Base-by-base conservation (phyloP, 2,888 invertebrate genomes). In the Polydesmus complanatus region DNA sequence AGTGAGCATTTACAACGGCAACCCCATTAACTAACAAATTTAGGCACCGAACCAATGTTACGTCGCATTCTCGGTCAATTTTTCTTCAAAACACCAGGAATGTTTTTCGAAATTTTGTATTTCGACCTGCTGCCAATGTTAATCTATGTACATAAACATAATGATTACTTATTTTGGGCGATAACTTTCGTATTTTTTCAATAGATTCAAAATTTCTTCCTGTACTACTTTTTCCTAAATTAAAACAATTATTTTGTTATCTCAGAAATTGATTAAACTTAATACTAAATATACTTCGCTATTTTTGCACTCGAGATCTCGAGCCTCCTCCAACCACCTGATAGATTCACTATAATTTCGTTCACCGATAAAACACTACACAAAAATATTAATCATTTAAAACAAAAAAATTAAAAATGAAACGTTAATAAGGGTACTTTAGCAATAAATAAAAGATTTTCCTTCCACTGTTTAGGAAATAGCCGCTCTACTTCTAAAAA, bases 401-500 rank as follows among this genome's bases (percentile, higher is more conserved):
- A 5, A 14, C 37, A 37, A 8, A 37, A 37, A 37, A 37, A 37
- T 37, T 37, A 8, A 37, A 37, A 37, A 37, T 37, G 37, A 37
- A 8, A 5, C 14, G 14, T 37, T 37, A 8, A 14, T 37, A 37
- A 37, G 5, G 37, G 14, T 63, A 66, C 66, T 70, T 83, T 82
- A 19, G 80, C 81, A 56, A 83, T 67, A 61, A 68, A 72, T n/a
- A 73, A 67, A 62, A 74, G 75, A 69, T 82, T 83, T 66, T 82
- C 81, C 66, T 81, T 78, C 75, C 81, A 79, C 3, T 79, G 78
- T 27, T 73, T 69, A 2, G 69, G 69, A 26, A 75, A 73, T n/a
- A 81, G 69, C 55, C 72, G 71, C 65, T 82, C 81, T 2, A 81
- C 80, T 64, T 75, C 71, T 60, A 78, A 65, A 64, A 83, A 80